Evolutionary conservation across 1,140 invertebrate species (phyloP).

Genomic region (Tenebrio molitor): DNA sequence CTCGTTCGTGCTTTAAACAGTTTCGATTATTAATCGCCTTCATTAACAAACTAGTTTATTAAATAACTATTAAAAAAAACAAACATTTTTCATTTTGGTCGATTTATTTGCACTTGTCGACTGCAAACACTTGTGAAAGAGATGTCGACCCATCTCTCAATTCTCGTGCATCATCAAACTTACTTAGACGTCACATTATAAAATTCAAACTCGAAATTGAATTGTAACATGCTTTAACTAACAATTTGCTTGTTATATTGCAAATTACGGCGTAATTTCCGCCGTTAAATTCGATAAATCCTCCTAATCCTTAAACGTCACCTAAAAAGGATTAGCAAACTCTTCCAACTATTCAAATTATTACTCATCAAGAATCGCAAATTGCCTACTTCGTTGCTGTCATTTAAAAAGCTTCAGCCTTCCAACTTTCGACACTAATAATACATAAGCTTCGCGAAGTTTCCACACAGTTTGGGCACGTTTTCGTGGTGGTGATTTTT

Average conservation of each 20-base stretch:
- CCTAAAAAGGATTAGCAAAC: not conserved
- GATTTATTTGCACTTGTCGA: too few relatives aligned
- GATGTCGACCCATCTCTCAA: too few relatives aligned
- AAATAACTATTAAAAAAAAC: too few relatives aligned
- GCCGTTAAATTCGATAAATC: not conserved
- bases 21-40: too few relatives aligned
- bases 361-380: slow-evolving; percentile 13
- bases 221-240: too few relatives aligned
- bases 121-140: too few relatives aligned
- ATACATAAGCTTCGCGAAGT: not conserved
- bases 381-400: not conserved
- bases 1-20: too few relatives aligned
- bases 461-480: too few relatives aligned
- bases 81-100: too few relatives aligned
- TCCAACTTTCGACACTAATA: not conserved
- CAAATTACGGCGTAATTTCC: slow-evolving; percentile 12
- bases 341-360: slow-evolving; percentile 12
- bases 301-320: too few relatives aligned
- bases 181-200: not conserved
- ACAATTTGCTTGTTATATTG: slow-evolving; percentile 22
- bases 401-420: not conserved
- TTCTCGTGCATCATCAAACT: not conserved
- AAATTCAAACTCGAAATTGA: not conserved
- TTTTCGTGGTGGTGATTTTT: too few relatives aligned
- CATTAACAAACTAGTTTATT: too few relatives aligned